Conservation (phyloP, 2,797 vertebrate genomes). For the Balearica regulorum region DNA sequence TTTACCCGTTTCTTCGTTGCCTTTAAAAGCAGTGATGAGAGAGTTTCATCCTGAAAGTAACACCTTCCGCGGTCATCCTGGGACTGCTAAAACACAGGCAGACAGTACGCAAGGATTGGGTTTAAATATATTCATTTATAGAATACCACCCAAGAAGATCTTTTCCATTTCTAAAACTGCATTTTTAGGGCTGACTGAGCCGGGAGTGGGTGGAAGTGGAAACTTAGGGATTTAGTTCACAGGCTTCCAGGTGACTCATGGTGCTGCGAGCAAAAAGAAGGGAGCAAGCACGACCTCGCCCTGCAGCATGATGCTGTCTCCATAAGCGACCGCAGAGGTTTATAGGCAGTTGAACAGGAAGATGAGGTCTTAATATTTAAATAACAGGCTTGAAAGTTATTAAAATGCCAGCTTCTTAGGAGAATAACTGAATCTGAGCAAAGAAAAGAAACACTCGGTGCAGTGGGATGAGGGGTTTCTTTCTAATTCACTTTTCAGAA, state of each 20-base stretch:
- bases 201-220: not conserved
- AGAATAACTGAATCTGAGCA: not conserved
- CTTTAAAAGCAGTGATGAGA: not conserved
- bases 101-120: not conserved
- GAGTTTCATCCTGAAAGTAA: not conserved
- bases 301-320: not conserved
- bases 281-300: not conserved
- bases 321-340: not conserved
- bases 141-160: not conserved
- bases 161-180: not conserved
- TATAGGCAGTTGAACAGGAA: not conserved
- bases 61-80: conserved; percentile 6
- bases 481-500: not conserved
- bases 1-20: not conserved
- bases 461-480: not conserved
- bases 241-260: not conserved
- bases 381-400: not conserved
- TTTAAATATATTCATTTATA: not conserved
- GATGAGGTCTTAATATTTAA: not conserved
- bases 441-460: not conserved
- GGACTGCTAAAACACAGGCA: not conserved
- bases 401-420: not conserved
- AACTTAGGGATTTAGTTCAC: not conserved
- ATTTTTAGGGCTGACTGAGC: conserved; percentile 6
- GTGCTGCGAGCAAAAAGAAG: not conserved